Evolutionary conservation across 2,797 vertebrate genomes (phyloP).

Genomic region (Jordanella pulchra): DNA sequence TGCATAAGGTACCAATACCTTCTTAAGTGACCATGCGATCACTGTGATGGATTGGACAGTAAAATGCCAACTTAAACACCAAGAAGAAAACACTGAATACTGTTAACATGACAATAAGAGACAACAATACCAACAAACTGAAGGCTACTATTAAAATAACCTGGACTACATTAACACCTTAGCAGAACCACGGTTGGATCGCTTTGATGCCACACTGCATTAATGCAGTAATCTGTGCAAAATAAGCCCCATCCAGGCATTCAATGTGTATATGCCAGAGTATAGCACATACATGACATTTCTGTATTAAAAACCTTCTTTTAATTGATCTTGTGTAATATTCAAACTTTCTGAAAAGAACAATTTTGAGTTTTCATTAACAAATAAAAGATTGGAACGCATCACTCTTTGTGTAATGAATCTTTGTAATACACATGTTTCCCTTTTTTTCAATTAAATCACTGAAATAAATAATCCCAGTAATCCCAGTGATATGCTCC

Average conservation of each 20-base stretch:
- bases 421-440: background rate
- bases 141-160: background rate
- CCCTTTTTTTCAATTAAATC: background rate
- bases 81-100: background rate
- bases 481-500: background rate
- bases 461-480: background rate
- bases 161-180: background rate
- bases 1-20: background rate
- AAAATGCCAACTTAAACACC: background rate
- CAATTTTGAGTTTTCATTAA: background rate
- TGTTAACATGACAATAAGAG: background rate
- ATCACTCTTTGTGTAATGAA: conserved; percentile 6
- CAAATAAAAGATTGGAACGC: background rate
- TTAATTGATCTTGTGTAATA: background rate
- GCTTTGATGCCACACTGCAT: background rate
- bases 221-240: background rate
- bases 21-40: background rate
- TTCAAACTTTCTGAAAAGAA: background rate
- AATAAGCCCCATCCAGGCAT: background rate
- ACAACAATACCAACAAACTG: background rate
- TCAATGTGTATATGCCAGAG: background rate
- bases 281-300: background rate
- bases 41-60: background rate
- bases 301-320: background rate
- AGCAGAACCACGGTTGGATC: background rate